Conservation (phyloP, 2,888 invertebrate genomes). For the Clepsis dumicolana region DNA sequence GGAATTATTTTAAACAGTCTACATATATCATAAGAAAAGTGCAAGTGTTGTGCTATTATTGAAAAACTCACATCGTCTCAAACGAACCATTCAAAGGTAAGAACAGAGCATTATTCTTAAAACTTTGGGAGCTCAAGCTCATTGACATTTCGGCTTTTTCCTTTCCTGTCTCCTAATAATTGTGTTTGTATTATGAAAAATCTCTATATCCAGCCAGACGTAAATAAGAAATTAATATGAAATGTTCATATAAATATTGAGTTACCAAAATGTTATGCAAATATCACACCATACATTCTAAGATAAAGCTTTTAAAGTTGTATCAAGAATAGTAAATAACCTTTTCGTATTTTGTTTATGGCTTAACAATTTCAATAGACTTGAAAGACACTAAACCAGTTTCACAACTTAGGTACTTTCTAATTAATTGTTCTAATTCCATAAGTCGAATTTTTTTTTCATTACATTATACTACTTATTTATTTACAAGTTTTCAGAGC, state of each 20-base stretch:
- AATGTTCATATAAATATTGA: neutral
- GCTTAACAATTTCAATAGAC: neutral
- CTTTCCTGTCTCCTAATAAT: neutral
- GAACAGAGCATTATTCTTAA: conserved; percentile 12
- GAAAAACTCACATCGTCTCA: conserved; percentile 12
- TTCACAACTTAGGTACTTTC: too few relatives aligned
- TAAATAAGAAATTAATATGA: neutral
- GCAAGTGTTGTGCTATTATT: conserved; percentile 29
- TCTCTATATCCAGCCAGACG: neutral
- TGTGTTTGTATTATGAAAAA: neutral
- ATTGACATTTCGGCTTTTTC: conserved; percentile 21
- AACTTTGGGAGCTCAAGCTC: conserved; percentile 23
- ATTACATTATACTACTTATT: too few relatives aligned
- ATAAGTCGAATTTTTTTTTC: too few relatives aligned
- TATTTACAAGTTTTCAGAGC: too few relatives aligned
- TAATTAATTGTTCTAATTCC: too few relatives aligned
- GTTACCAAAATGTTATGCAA: neutral
- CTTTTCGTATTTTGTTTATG: neutral
- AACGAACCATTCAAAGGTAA: conserved; percentile 29
- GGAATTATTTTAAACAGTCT: neutral
- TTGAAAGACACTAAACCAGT: too few relatives aligned
- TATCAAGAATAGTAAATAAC: neutral
- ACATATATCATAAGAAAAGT: conserved; percentile 15
- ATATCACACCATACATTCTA: neutral
- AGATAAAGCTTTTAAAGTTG: neutral